Percentiles rank a stretch among this genome's conserved stretches.
These are phyloP conservation scores for Drosophila nannoptera DNA, from an alignment of 1,140 invertebrate genomes.

Conservation along the genomic window DNA sequence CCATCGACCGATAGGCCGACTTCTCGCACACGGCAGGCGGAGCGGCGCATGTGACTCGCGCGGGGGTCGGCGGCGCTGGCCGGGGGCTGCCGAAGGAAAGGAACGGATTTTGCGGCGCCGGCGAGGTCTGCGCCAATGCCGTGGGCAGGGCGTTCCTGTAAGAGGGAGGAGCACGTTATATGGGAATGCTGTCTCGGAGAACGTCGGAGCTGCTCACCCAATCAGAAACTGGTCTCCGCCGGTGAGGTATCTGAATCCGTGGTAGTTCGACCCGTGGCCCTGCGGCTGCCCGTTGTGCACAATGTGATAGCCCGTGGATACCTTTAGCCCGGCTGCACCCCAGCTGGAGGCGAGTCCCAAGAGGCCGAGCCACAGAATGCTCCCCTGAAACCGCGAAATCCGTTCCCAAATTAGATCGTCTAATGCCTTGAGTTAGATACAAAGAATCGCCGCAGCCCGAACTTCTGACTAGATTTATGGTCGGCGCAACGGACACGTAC, in stretches of 20 bases:
- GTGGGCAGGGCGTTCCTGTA: slow-evolving; percentile 57
- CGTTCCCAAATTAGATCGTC: slow-evolving; percentile 35
- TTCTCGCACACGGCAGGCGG: slow-evolving; percentile 79
- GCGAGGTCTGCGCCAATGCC: slow-evolving; percentile 41
- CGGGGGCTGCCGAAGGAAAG: slow-evolving; percentile 21
- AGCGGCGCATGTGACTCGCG: slow-evolving; percentile 73
- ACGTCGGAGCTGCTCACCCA: slow-evolving; percentile 22
- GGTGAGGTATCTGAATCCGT: slow-evolving; percentile 52
- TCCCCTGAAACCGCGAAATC: neutral
- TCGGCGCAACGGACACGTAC: slow-evolving; percentile 33
- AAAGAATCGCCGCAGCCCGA: neutral
- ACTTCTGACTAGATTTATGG: neutral
- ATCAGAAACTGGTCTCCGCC: slow-evolving; percentile 35
- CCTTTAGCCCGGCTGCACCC: slow-evolving; percentile 44
- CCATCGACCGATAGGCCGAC: slow-evolving; percentile 85
- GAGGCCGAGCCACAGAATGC: slow-evolving; percentile 47
- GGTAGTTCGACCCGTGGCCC: slow-evolving; percentile 20
- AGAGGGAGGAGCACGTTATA: too few species aligned
- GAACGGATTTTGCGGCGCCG: slow-evolving; percentile 62
- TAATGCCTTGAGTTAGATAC: neutral
- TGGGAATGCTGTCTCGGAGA: too few species aligned
- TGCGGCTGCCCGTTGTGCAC: slow-evolving; percentile 59
- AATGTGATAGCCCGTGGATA: slow-evolving; percentile 71
- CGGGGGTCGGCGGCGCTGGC: slow-evolving; percentile 51
- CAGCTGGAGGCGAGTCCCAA: slow-evolving; percentile 27